A percentile compares a stretch with the other conserved stretches of the same genome.
Conservation (phyloP, 2,113 vertebrate genomes). For the Polyodon spathula region DNA sequence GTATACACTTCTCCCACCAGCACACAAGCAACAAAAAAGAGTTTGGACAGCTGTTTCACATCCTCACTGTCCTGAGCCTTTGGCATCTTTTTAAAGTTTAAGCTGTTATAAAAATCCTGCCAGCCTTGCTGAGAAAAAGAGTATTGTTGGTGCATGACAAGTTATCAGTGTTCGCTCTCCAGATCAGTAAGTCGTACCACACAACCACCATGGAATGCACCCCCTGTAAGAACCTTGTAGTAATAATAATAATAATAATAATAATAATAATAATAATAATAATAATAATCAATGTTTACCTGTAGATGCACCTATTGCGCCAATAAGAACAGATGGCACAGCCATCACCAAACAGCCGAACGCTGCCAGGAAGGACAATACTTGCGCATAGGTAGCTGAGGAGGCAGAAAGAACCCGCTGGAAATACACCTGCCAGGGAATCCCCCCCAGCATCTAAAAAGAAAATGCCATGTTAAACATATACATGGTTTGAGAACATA, state of each 20-base stretch:
- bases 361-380: conserved; percentile 58
- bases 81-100: too few relatives aligned
- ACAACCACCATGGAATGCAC: too few relatives aligned
- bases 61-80: too few relatives aligned
- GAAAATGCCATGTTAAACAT: background rate
- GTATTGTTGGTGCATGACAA: too few relatives aligned
- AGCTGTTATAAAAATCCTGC: too few relatives aligned
- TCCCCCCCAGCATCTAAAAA: conserved; percentile 59
- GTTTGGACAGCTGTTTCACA: too few relatives aligned
- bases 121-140: too few relatives aligned
- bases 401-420: conserved; percentile 63
- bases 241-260: background rate
- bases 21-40: too few relatives aligned
- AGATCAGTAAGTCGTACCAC: too few relatives aligned
- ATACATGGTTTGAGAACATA: conserved; percentile 17
- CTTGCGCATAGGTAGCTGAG: conserved; percentile 53
- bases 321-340: conserved; percentile 61
- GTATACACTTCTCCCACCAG: too few relatives aligned
- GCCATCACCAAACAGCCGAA: conserved; percentile 54
- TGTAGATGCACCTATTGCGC: conserved; percentile 66
- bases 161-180: too few relatives aligned
- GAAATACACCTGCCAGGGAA: conserved; percentile 72
- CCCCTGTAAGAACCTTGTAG: too few relatives aligned
- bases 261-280: background rate
- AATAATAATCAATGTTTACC: conserved; percentile 32